These are phyloP conservation scores for Dynastes grantii DNA, from an alignment of 2,888 invertebrate species.

Conservation along the genomic window DNA sequence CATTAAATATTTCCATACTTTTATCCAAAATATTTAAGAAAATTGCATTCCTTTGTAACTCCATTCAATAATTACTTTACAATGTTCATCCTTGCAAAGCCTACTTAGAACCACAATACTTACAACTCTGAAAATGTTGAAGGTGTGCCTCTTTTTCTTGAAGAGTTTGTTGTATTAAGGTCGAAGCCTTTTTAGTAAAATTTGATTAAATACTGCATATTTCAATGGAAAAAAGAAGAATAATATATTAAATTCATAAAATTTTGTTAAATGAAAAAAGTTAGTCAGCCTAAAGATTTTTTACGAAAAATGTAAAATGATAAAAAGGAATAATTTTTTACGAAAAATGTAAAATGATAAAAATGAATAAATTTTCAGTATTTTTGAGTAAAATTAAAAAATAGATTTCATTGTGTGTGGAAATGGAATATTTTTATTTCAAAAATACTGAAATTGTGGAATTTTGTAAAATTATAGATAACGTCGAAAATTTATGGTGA, in stretches of 20 bases:
- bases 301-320: neutral
- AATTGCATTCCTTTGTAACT: slow-evolving; percentile 4
- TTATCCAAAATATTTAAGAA: neutral
- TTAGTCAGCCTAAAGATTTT: neutral
- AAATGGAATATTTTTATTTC: no score
- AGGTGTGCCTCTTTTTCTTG: neutral
- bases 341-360: no score
- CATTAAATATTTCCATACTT: neutral
- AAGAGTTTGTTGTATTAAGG: neutral
- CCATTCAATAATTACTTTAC: slow-evolving; percentile 4
- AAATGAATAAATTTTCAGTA: no score
- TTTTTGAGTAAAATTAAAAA: no score
- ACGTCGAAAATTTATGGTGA: no score
- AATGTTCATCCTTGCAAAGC: neutral
- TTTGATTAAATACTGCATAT: neutral
- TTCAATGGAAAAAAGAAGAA: neutral
- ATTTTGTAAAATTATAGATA: no score
- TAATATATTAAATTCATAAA: no score
- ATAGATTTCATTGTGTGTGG: no score
- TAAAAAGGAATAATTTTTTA: neutral
- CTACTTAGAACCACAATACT: slow-evolving; percentile 12
- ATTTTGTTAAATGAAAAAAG: neutral
- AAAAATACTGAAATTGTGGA: no score
- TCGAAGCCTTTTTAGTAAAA: slow-evolving; percentile 3
- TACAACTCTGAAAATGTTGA: neutral